These are phyloP conservation scores for Fopius arisanus DNA, from an alignment of 1,140 invertebrate species.

Conservation along the genomic window DNA sequence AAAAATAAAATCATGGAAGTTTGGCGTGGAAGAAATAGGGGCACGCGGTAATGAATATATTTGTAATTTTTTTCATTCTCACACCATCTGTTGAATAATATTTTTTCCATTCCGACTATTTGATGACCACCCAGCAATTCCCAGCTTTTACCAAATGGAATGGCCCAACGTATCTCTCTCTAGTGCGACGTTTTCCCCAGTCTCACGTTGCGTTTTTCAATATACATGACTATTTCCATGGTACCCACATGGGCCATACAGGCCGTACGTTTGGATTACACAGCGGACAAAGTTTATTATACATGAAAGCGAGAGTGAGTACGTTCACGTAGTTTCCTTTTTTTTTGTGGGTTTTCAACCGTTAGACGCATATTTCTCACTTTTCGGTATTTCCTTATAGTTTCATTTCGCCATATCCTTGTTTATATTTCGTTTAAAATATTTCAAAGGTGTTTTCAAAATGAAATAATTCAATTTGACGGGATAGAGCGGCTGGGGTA, in stretches of 20 bases:
- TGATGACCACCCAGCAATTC: constrained; percentile 12
- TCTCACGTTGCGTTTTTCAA: not conserved
- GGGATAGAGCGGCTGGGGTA: too few relatives aligned
- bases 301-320: constrained; percentile 14
- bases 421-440: too few relatives aligned
- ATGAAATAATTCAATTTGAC: too few relatives aligned
- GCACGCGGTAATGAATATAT: too few relatives aligned
- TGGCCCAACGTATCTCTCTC: not conserved
- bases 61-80: not conserved
- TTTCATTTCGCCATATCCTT: not conserved
- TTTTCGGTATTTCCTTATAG: constrained; percentile 28
- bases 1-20: too few relatives aligned
- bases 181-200: not conserved
- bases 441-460: too few relatives aligned
- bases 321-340: not conserved
- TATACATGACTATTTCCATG: not conserved
- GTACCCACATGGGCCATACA: constrained; percentile 22
- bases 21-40: too few relatives aligned
- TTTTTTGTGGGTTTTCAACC: constrained; percentile 28
- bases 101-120: not conserved
- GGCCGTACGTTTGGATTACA: constrained; percentile 41
- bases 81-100: too few relatives aligned
- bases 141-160: constrained; percentile 29
- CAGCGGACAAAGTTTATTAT: not conserved
- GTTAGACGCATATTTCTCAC: constrained; percentile 41